A percentile compares a stretch with the other conserved stretches of the same genome.
phyloP scores from a whole-genome alignment of 2,797 vertebrate genomes.

The Sebastes oblongus region DNA sequence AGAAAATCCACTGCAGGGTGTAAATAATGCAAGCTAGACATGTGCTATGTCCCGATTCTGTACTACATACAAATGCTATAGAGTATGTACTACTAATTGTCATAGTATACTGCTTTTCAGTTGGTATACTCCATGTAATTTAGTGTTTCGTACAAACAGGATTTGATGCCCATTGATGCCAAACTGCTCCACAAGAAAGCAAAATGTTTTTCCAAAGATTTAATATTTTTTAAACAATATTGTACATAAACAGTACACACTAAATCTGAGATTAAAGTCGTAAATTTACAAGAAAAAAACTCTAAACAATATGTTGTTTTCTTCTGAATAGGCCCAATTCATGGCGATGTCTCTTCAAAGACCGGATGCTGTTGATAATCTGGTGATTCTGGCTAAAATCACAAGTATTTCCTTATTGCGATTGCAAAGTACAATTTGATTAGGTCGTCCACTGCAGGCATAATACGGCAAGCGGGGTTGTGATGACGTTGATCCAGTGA shows the following conservation, averaged over 20 bases:
- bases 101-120: neutral
- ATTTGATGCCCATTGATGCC: neutral
- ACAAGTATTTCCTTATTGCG: too few species aligned
- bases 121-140: neutral
- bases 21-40: neutral
- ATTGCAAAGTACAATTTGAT: too few species aligned
- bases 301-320: too few species aligned
- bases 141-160: neutral
- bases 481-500: too few species aligned
- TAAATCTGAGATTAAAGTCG: neutral
- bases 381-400: too few species aligned
- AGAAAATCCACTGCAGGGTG: neutral
- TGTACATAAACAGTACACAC: neutral
- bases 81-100: neutral
- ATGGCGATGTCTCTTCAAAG: too few species aligned
- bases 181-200: neutral
- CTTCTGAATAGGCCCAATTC: too few species aligned
- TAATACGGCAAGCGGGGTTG: too few species aligned
- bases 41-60: neutral
- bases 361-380: too few species aligned
- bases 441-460: neutral
- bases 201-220: neutral
- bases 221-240: neutral
- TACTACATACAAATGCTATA: neutral
- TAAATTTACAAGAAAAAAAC: neutral